A percentile compares a stretch with the other conserved stretches of the same genome.
These are phyloP conservation scores for Oreocharis arfaki DNA, from an alignment of 2,113 vertebrate species.

Conservation along the genomic window DNA sequence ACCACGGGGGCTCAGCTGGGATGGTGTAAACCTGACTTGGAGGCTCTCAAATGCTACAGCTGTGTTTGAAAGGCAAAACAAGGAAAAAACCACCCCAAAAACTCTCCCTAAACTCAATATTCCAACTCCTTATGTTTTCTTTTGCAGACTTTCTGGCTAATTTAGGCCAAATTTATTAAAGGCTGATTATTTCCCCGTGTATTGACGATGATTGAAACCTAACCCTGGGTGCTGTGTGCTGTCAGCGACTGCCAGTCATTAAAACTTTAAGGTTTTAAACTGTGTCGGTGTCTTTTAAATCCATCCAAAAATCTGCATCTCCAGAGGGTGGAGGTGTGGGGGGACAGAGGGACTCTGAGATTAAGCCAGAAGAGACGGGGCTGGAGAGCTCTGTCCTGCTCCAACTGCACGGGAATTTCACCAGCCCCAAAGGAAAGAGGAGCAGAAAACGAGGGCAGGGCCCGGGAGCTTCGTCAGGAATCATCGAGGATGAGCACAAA, in stretches of 20 bases:
- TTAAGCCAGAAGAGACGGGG: neutral
- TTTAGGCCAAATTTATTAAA: neutral
- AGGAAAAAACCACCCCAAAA: fast-evolving
- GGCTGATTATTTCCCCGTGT: neutral
- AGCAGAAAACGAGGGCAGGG: neutral
- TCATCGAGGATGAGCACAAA: fast-evolving
- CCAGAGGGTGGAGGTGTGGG: neutral
- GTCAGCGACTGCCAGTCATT: neutral
- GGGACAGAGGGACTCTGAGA: neutral
- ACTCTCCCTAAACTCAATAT: neutral
- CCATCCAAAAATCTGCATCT: neutral
- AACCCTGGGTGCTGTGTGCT: neutral
- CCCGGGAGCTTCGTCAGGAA: neutral
- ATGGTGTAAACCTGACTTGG: neutral
- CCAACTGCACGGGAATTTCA: neutral
- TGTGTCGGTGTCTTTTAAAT: neutral
- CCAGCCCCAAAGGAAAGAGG: neutral
- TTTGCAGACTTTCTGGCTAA: neutral
- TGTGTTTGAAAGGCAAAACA: neutral
- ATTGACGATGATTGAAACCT: neutral
- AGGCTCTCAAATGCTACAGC: neutral
- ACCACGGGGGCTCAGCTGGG: neutral
- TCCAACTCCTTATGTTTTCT: neutral
- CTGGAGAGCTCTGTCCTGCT: neutral
- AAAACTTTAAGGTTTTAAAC: neutral